These are phyloP conservation scores for Argopecten irradians DNA, from an alignment of 1,140 invertebrate genomes.

Conservation along the genomic window DNA sequence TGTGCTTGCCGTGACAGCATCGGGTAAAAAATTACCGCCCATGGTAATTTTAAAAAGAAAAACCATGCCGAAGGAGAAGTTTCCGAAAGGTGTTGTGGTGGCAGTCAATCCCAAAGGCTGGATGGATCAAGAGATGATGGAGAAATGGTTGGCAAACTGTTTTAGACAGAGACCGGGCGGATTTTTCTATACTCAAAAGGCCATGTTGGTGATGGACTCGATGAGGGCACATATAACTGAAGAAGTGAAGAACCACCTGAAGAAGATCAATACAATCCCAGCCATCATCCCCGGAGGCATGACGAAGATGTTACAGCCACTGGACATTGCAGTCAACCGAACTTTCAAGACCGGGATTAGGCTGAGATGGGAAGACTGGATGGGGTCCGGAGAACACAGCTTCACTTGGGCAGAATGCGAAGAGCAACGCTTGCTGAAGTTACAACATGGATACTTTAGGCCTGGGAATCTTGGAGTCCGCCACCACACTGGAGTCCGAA, in stretches of 20 bases:
- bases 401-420: conserved; percentile 48
- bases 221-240: too few relatives aligned
- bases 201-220: too few relatives aligned
- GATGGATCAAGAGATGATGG: conserved; percentile 24
- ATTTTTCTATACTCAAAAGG: too few relatives aligned
- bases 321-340: conserved; percentile 61
- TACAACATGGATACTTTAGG: conserved; percentile 30
- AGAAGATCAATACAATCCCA: conserved; percentile 41
- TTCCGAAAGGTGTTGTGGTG: too few relatives aligned
- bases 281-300: conserved; percentile 59
- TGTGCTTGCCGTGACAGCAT: not conserved
- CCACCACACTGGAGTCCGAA: not conserved
- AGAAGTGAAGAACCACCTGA: too few relatives aligned
- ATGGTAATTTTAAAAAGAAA: conserved; percentile 24
- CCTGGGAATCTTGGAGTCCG: conserved; percentile 43
- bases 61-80: conserved; percentile 31
- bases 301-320: conserved; percentile 62
- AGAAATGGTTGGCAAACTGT: not conserved
- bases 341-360: conserved; percentile 59
- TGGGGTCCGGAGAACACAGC: conserved; percentile 45
- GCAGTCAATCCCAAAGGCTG: not conserved
- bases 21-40: not conserved
- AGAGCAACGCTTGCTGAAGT: conserved; percentile 32
- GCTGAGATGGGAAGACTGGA: conserved; percentile 38
- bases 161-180: too few relatives aligned